These are phyloP conservation scores for Trypoxylon attenuatum DNA, from an alignment of 2,888 invertebrate species.

Conservation along the genomic window DNA sequence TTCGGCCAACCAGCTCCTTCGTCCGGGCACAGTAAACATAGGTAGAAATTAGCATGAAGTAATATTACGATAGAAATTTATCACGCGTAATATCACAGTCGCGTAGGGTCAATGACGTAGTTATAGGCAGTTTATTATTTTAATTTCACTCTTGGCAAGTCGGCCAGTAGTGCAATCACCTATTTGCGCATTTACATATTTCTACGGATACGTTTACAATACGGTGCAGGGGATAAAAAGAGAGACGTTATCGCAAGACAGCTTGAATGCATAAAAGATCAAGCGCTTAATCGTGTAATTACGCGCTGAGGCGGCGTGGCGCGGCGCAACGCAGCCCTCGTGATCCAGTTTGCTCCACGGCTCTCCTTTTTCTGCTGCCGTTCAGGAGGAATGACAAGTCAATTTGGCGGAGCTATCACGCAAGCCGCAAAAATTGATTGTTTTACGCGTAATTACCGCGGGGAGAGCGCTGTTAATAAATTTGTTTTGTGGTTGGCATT, in stretches of 20 bases:
- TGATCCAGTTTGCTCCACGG: not conserved
- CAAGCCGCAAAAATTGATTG: not conserved
- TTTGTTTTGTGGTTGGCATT: not conserved
- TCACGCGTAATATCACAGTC: not conserved
- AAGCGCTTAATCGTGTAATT: conserved; percentile 29
- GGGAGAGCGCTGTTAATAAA: not conserved
- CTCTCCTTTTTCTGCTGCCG: not conserved
- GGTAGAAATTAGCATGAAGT: not conserved
- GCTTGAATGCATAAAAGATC: conserved; percentile 35
- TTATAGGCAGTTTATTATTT: not conserved
- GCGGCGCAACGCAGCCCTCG: not conserved
- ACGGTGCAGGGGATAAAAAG: no score
- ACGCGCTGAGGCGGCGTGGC: not conserved
- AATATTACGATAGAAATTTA: not conserved
- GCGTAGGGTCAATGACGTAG: not conserved
- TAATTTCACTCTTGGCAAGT: not conserved
- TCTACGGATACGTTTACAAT: not conserved
- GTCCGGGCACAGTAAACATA: not conserved
- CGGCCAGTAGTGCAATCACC: no score
- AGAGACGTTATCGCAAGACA: conserved; percentile 24
- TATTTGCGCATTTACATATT: not conserved
- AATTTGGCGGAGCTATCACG: no score
- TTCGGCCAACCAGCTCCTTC: not conserved
- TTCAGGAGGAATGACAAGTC: not conserved
- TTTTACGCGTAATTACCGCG: not conserved